These are phyloP conservation scores for Urocitellus parryii DNA, from an alignment of 2,113 vertebrate genomes.

Conservation along the genomic window DNA sequence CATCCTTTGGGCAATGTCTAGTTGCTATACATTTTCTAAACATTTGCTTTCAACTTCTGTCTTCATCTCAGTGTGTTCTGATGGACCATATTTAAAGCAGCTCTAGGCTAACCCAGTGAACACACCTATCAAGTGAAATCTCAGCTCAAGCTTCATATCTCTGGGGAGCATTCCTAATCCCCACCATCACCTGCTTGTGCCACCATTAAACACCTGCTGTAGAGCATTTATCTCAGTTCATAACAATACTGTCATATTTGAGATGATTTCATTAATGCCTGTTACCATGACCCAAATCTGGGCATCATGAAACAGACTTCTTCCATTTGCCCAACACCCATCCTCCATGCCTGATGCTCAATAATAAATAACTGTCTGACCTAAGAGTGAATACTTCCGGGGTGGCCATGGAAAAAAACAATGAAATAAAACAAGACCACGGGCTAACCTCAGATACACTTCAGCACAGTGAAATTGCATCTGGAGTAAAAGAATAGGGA, in stretches of 20 bases:
- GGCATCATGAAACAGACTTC: background rate
- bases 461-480: background rate
- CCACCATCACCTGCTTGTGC: background rate
- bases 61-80: background rate
- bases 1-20: too few species aligned
- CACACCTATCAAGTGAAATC: rapidly evolving
- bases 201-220: background rate
- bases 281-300: background rate
- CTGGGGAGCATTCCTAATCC: background rate
- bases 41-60: background rate
- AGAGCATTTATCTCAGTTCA: background rate
- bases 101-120: rapidly evolving
- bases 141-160: background rate
- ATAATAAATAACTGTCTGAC: background rate
- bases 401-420: background rate
- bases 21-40: background rate
- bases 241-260: background rate
- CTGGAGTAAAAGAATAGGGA: background rate
- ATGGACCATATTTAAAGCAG: background rate
- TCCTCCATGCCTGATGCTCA: background rate
- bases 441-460: background rate
- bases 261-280: background rate
- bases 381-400: background rate
- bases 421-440: background rate
- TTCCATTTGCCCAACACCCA: background rate